Evolutionary conservation across 1,140 invertebrate species (phyloP), one percentile per base, ranked within the genome.

Genomic region (Harpegnathos saltator): DNA sequence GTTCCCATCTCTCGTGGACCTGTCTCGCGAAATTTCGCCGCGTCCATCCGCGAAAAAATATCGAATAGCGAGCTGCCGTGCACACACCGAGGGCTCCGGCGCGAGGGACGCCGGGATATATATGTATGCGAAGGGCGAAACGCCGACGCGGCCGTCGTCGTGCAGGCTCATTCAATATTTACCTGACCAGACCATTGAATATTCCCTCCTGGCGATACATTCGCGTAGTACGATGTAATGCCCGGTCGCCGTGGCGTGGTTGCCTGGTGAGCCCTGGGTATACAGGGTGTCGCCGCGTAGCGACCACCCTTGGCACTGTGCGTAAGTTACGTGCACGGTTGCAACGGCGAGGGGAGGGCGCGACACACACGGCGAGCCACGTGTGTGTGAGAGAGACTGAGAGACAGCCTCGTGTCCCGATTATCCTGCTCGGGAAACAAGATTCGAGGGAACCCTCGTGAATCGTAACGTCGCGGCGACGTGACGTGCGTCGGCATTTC

Each of bases 81-180:
- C 1, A 26, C 29, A 5, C 29, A 33, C 29, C 29, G 29, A 33
- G 29, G 48, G 44, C 26, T 65, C 22, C 52, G 12, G 22, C 38
- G n/a, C 19, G 5, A 38, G 24, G 59, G 17, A 24, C 24, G 38
- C 38, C 44, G 12, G 74, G 66, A 77, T 48, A 50, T 61, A 52
- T 48, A 22, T 14, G n/a, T 62, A 5, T 22, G 26, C 14, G 7
- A 48, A 24, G 38, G 17, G 65, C 12, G 15, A 63, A 75, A 63
- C 19, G 17, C 12, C 48, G 26, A 19, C 62, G 65, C 24, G 9
- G 48, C 22, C 59, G 22, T 88, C 65, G 80, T 82, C 73, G 68
- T 59, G 62, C 44, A 48, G 69, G 66, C 84, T 92, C 90, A 91
- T 92, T 75, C 84, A 91, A 92, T 92, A 92, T 92, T 92, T 92